Conservation (phyloP, 2,113 vertebrate genomes). For the Microcebus jonahi region DNA sequence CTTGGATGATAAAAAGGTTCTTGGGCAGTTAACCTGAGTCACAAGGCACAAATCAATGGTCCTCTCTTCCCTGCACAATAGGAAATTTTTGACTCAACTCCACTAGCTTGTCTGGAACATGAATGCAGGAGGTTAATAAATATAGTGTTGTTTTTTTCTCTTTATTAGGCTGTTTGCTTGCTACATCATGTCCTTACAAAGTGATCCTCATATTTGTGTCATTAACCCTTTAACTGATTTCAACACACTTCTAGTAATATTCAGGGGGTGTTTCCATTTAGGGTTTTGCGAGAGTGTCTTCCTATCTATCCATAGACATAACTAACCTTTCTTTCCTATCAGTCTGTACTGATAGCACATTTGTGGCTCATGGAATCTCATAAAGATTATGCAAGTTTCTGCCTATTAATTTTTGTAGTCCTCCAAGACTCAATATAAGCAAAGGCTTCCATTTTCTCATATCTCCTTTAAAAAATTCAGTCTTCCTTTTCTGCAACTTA, state of each 20-base stretch:
- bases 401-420: neutral
- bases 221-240: constrained; percentile 15
- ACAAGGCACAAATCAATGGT: neutral
- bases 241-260: constrained; percentile 3
- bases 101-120: neutral
- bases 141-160: neutral
- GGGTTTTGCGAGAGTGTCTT: neutral
- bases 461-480: neutral
- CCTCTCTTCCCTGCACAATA: neutral
- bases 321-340: neutral
- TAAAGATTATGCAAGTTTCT: neutral
- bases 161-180: neutral
- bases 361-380: neutral
- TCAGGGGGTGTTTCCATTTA: neutral
- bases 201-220: neutral
- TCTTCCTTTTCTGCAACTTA: neutral
- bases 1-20: neutral
- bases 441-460: neutral
- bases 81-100: neutral
- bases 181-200: neutral
- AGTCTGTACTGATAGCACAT: neutral
- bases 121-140: neutral
- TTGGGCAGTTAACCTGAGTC: neutral
- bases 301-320: neutral
- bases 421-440: neutral